These are phyloP conservation scores for Ptiloglossa arizonensis DNA, from an alignment of 1,140 invertebrate genomes.

Conservation along the genomic window DNA sequence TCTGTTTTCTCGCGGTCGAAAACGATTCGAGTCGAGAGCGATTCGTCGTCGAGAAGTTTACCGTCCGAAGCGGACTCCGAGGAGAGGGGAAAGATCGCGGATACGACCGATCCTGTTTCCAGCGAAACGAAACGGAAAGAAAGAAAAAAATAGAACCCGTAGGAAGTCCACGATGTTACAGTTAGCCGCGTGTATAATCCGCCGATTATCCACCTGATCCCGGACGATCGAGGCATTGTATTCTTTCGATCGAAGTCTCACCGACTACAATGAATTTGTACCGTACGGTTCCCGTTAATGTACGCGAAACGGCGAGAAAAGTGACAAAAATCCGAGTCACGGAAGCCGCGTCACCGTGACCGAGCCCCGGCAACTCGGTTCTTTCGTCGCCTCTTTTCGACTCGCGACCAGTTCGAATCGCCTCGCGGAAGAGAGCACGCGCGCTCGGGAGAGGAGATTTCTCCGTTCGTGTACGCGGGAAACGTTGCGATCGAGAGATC, in stretches of 20 bases:
- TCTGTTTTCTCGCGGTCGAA: too few species aligned
- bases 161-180: slow-evolving; percentile 58
- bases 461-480: too few species aligned
- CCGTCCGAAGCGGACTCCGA: neutral
- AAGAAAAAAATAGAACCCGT: neutral
- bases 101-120: slow-evolving; percentile 29
- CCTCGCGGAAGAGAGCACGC: too few species aligned
- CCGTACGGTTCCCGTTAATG: slow-evolving; percentile 52
- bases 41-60: neutral
- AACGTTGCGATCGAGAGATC: too few species aligned
- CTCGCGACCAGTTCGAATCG: too few species aligned
- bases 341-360: slow-evolving; percentile 43
- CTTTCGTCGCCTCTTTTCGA: too few species aligned
- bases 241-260: slow-evolving; percentile 36
- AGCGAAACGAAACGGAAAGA: neutral
- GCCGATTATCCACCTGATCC: slow-evolving; percentile 69
- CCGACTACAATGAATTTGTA: slow-evolving; percentile 55
- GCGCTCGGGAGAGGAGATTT: too few species aligned
- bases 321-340: slow-evolving; percentile 50
- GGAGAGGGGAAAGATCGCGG: neutral
- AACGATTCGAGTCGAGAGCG: too few species aligned
- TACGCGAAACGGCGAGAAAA: slow-evolving; percentile 16
- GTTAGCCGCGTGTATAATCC: slow-evolving; percentile 67
- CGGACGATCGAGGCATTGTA: slow-evolving; percentile 60
- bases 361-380: neutral